Evolutionary conservation across 2,888 invertebrate species (phyloP), one percentile per base, ranked within the genome.

Genomic region (Tanypteryx hageni): DNA sequence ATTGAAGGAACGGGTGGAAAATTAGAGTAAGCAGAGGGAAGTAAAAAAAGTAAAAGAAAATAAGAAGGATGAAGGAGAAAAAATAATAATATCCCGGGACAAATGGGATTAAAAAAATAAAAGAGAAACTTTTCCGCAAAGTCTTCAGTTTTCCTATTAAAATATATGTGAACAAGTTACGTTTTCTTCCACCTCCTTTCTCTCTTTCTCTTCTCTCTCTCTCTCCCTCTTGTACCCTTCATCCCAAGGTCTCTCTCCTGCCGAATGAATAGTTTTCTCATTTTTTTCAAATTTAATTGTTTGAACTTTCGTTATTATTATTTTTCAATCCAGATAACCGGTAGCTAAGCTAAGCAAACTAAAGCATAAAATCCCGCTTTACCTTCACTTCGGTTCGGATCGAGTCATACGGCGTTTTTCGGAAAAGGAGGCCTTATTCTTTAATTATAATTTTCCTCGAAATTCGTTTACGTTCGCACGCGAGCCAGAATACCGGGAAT

Each of bases 61-160:
- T 44, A 44, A 44, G 10, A 76, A 82, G 31, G 82, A 27, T 9
- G 13, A 44, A 22, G n/a, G 22, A 86, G 59, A 86, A 86, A 86
- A 61, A n/a, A 59, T 22, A 68, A 61, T 61, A 13, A 27, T 27
- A 76, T 27, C 22, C 61, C 18, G 27, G 22, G 86, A 86, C 27
- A 86, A 86, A 86, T 56, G 86, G 22, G 59, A 59, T 86, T 86
- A 61, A 86, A 31, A 58, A 59, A 31, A 16, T 10, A 61, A 61
- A 11, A n/a, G n/a, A n/a, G n/a, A 3, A 18, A 83, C 57, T 83
- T n/a, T 83, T 83, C 44, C n/a, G 83, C 44, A 27, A 61, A 18
- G 18, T 44, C 44, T 64, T 89, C 89, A 89, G 64, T 89, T 89
- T 89, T 44, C 68, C 89, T 89, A 89, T 89, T 89, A 89, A 68